A percentile compares a stretch with the other conserved stretches of the same genome.
Evolutionary conservation across 2,113 vertebrate genomes (phyloP).

Genomic region (Psammodynastes pulverulentus): DNA sequence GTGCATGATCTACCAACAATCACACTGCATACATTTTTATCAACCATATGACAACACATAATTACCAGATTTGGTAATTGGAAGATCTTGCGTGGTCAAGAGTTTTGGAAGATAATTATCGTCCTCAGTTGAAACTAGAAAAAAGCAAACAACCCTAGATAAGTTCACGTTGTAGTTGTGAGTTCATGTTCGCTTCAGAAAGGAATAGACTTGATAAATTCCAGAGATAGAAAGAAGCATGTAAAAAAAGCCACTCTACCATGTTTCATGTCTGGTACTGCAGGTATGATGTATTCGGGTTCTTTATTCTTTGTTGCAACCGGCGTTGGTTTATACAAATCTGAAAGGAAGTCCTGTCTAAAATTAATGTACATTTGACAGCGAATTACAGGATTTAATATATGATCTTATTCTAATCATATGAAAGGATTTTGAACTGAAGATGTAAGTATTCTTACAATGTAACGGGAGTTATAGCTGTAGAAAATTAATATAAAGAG

Average conservation of each 20-base stretch:
- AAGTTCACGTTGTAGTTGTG: background rate
- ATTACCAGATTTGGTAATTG: background rate
- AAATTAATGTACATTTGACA: background rate
- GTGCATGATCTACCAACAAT: background rate
- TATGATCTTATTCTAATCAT: background rate
- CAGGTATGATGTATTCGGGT: background rate
- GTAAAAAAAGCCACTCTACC: background rate
- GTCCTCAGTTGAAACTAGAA: background rate
- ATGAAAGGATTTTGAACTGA: background rate
- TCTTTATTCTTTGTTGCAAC: background rate
- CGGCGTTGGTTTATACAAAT: background rate
- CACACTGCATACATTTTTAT: background rate
- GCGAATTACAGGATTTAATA: background rate
- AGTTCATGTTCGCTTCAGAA: background rate
- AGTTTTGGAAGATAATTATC: background rate
- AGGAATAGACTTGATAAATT: background rate
- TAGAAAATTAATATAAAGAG: background rate
- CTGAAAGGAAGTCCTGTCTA: conserved; percentile 14
- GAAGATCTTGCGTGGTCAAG: background rate
- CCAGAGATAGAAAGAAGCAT: background rate
- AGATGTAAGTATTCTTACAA: background rate
- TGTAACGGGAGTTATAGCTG: background rate
- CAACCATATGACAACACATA: background rate
- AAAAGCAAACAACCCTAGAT: background rate
- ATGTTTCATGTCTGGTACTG: background rate